phyloP scores from a whole-genome alignment of 1,140 invertebrate species.

The Reticulitermes speratus region DNA sequence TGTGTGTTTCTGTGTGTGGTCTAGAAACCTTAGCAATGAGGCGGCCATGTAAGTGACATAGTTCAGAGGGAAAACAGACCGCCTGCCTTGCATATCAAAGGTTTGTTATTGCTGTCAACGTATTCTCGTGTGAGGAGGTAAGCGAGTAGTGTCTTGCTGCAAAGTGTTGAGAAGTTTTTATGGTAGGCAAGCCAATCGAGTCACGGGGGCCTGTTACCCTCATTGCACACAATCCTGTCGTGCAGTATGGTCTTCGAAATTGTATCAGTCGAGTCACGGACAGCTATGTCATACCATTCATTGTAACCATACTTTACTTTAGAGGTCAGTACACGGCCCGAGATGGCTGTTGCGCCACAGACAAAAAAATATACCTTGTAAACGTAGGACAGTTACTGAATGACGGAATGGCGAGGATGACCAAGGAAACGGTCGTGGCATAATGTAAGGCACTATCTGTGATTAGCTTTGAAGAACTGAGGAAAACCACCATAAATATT shows the following conservation, averaged over 20 bases:
- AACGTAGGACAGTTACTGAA: too few species aligned
- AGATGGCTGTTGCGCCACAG: too few species aligned
- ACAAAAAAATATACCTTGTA: too few species aligned
- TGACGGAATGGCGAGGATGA: too few species aligned
- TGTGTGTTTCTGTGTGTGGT: too few species aligned
- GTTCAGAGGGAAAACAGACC: neutral
- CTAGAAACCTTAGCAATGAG: too few species aligned
- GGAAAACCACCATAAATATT: too few species aligned
- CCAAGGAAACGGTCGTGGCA: too few species aligned
- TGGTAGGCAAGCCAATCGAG: neutral
- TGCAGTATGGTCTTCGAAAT: neutral
- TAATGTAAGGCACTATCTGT: too few species aligned
- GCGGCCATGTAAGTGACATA: neutral
- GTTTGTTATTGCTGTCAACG: neutral
- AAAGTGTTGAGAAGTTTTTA: neutral
- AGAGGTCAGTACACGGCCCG: neutral
- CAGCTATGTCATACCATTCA: neutral
- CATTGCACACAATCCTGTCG: neutral
- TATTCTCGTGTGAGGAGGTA: neutral
- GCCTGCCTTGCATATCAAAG: neutral
- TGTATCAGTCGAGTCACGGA: neutral
- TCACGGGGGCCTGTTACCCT: neutral
- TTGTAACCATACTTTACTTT: neutral
- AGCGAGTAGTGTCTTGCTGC: neutral
- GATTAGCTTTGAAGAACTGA: too few species aligned